Base-by-base conservation (phyloP, 1,140 invertebrate genomes). In the Radopholus similis region DNA sequence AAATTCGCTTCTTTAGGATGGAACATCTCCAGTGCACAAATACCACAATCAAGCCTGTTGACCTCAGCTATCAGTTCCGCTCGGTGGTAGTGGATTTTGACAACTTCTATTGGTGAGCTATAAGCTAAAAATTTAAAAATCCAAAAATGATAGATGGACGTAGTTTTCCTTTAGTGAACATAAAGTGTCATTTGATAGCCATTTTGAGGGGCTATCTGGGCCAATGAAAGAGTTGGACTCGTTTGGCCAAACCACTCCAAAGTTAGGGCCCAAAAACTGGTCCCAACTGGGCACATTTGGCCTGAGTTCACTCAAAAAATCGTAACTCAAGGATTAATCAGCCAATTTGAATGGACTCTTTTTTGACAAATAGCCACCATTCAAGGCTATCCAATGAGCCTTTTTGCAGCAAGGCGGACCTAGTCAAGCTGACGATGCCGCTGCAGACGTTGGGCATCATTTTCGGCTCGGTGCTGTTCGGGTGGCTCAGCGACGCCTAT, bases 381-480 rank as follows among this genome's bases (percentile, higher is more conserved):
- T 1, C 11, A 42, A 42, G 18, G 18, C 18, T 13, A 42, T 13
- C 11, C 18, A 13, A 13, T 42, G 11, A 1, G 18, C 38, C 9
- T 51, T 51, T 15, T 15, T 51, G 8, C 47, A 51, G 47, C 47
- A 51, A 51, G 30, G 11, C 18, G 11, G 18, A 58, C 1, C 8
- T 4, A 18, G 26, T 54, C 15, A 64, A 64, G 32, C 37, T 37
- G 23, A 64, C 30, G 26, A 58, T 35, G 32, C 53, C 49, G 37
- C 37, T 42, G 23, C 44, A 64, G 15, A 58, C 62, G 66, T 30
- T 68, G 23, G 58, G 66, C 9, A 55, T 68, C 9, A 68, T 68
- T n/a, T 18, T 59, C 55, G 66, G 66, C n/a, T 68, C 66, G 2
- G 44, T 68, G 9, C 21, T 68, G 30, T 62, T 62, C 42, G 66